Conservation (phyloP, 2,797 vertebrate species). For the Coendou prehensilis region DNA sequence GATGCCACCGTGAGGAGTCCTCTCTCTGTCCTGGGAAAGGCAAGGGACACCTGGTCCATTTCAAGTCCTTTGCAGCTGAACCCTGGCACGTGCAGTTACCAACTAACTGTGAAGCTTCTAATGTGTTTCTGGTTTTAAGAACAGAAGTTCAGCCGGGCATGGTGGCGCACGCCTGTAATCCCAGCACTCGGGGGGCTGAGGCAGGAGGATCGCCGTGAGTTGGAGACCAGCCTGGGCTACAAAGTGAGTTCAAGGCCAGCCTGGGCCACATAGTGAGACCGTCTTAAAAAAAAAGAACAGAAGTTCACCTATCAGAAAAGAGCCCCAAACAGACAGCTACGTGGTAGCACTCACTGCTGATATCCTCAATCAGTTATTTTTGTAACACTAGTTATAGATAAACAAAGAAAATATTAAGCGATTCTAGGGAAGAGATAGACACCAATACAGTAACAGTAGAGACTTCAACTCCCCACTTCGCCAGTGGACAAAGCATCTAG, state of each 20-base stretch:
- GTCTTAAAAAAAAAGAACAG: not conserved
- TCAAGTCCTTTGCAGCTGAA: not conserved
- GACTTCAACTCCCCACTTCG: not conserved
- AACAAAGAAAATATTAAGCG: not conserved
- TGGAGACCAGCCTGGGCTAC: not conserved
- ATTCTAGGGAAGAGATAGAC: not conserved
- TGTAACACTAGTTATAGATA: not conserved
- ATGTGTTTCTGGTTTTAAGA: not conserved
- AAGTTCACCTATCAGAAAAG: not conserved
- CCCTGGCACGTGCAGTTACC: not conserved
- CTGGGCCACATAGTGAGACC: not conserved
- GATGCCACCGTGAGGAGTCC: accelerated
- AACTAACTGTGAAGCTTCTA: accelerated
- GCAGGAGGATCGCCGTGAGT: not conserved
- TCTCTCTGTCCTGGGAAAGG: accelerated
- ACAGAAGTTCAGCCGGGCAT: not conserved
- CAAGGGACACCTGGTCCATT: accelerated
- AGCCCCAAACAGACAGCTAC: not conserved
- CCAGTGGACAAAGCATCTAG: not conserved
- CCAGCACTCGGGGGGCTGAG: not conserved
- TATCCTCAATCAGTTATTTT: not conserved
- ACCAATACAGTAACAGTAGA: accelerated
- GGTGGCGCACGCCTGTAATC: too few species aligned
- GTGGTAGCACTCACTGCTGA: not conserved
- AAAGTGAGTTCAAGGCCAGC: not conserved